These are phyloP conservation scores for Leptinotarsa juncta DNA, from an alignment of 2,888 invertebrate genomes.

Conservation along the genomic window DNA sequence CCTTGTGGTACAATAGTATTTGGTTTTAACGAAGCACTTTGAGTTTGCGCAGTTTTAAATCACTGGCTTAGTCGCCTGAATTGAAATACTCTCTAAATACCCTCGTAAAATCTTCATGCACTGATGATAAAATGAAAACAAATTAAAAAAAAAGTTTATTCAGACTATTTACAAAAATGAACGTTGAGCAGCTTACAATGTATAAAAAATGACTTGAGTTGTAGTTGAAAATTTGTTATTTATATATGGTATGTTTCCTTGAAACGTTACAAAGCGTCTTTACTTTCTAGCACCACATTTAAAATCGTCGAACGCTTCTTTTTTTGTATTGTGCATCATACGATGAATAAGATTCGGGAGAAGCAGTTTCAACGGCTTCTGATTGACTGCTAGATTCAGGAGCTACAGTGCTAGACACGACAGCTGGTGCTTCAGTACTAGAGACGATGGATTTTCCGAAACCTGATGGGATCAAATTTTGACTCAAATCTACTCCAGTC, in stretches of 20 bases:
- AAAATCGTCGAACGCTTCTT: not conserved
- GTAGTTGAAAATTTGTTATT: not conserved
- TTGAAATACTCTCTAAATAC: too few species aligned
- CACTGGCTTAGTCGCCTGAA: too few species aligned
- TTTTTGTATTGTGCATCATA: constrained; percentile 7
- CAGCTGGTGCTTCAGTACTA: constrained; percentile 14
- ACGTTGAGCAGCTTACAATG: not conserved
- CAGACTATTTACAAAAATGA: constrained; percentile 17
- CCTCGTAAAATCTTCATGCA: not conserved
- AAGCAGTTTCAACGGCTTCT: not conserved
- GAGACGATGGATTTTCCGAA: constrained; percentile 7
- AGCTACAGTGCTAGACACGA: constrained; percentile 25
- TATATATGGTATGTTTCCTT: not conserved
- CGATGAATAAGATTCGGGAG: constrained; percentile 14
- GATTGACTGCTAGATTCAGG: constrained; percentile 8
- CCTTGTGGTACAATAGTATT: too few species aligned
- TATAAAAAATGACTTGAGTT: not conserved
- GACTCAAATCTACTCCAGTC: not conserved
- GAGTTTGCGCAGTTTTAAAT: too few species aligned
- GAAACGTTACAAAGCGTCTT: not conserved
- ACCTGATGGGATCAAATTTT: constrained; percentile 8
- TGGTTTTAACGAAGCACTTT: too few species aligned
- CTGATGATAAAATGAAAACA: not conserved
- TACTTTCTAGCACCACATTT: not conserved
- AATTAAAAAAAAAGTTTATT: not conserved